Percentiles rank a stretch among this genome's conserved stretches.
These are phyloP conservation scores for Loris lydekkerianus DNA, from an alignment of 2,797 vertebrate genomes.

Conservation along the genomic window DNA sequence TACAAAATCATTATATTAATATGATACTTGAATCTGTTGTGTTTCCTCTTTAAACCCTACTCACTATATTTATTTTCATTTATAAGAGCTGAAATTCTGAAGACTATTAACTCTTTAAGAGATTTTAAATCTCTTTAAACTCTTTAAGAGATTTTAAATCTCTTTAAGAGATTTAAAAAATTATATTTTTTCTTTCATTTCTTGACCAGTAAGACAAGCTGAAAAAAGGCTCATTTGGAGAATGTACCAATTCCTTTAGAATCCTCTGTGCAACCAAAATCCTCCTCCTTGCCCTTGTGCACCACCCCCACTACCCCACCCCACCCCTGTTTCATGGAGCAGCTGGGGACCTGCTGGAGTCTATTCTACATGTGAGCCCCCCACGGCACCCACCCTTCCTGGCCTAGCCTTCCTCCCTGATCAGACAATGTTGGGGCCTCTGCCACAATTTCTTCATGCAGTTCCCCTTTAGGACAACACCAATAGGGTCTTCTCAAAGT, in stretches of 20 bases:
- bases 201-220: background rate
- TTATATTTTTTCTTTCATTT: background rate
- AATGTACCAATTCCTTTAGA: background rate
- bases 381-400: background rate
- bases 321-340: background rate
- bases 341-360: background rate
- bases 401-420: background rate
- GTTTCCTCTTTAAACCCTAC: background rate
- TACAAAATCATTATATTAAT: background rate
- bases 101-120: background rate
- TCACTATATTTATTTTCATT: background rate
- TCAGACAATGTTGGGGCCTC: too few species aligned
- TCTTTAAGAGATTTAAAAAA: background rate
- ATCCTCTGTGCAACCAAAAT: background rate
- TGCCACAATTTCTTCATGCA: background rate
- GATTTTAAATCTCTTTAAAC: too few species aligned
- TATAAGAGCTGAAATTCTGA: background rate
- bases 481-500: background rate
- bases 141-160: too few species aligned
- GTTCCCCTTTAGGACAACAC: background rate
- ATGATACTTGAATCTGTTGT: background rate
- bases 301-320: too few species aligned
- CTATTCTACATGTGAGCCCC: background rate
- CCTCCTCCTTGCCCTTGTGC: background rate
- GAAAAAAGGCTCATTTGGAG: background rate